phyloP scores from a whole-genome alignment of 2,113 vertebrate genomes.

The Rhinoderma darwinii region DNA sequence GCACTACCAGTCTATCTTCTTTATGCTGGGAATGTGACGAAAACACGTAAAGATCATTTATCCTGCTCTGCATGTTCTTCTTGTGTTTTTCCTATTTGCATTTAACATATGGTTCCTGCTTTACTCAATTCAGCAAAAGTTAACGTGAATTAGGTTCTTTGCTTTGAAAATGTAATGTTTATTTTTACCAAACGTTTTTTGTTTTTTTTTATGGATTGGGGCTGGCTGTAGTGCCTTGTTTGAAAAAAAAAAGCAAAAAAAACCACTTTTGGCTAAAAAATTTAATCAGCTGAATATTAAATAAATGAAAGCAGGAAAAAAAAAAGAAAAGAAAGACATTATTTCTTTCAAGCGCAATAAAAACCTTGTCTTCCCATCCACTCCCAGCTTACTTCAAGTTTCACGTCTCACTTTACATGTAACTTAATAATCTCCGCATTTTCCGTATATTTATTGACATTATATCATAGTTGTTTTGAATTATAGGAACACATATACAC shows the following conservation, averaged over 20 bases:
- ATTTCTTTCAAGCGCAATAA: constrained; percentile 29
- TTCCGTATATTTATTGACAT: constrained; percentile 44
- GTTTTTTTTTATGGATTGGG: too few relatives aligned
- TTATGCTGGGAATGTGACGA: background rate
- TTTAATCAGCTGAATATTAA: background rate
- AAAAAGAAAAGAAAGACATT: constrained; percentile 24
- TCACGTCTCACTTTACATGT: constrained; percentile 27
- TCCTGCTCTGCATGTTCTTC: too few relatives aligned
- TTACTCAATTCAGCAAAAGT: background rate
- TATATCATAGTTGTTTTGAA: constrained; percentile 29
- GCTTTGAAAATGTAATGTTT: background rate
- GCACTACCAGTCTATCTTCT: background rate
- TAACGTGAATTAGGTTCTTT: background rate
- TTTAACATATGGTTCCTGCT: background rate
- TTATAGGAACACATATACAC: constrained; percentile 32
- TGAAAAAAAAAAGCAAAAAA: too few relatives aligned
- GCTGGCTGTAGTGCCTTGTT: too few relatives aligned
- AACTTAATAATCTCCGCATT: constrained; percentile 27
- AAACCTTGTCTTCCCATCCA: background rate
- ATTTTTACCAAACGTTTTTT: background rate
- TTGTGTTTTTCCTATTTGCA: background rate
- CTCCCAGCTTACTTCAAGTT: background rate
- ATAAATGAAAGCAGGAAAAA: constrained; percentile 1
- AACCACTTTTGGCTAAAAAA: background rate
- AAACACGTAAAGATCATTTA: background rate